A percentile compares a stretch with the other conserved stretches of the same genome.
Evolutionary conservation across 2,113 vertebrate genomes (phyloP).

Genomic region (Actenoides hombroni): DNA sequence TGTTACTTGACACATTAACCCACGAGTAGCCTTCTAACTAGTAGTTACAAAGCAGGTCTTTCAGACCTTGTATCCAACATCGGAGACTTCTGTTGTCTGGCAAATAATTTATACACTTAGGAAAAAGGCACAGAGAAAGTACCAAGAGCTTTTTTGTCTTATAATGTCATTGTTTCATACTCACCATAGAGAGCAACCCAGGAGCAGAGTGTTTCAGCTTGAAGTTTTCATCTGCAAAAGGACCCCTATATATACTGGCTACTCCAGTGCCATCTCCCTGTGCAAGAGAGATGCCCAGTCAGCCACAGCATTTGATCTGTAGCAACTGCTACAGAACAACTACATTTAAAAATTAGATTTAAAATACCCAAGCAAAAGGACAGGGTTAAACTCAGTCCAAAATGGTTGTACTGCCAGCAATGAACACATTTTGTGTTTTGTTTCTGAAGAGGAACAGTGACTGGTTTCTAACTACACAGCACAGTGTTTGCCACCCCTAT

Average conservation of each 20-base stretch:
- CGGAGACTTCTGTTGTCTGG: neutral
- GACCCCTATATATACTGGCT: conserved; percentile 94
- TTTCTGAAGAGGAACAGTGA: neutral
- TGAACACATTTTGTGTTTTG: neutral
- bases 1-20: neutral
- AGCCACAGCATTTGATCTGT: neutral
- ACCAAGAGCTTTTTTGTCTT: neutral
- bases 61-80: neutral
- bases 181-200: conserved; percentile 92
- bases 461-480: neutral
- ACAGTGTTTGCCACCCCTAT: fast-evolving
- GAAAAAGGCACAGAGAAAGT: neutral
- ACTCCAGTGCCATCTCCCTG: conserved; percentile 96
- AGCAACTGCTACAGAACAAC: neutral
- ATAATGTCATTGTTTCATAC: neutral
- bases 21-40: neutral
- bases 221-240: conserved; percentile 97
- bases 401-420: neutral
- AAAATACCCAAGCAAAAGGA: neutral
- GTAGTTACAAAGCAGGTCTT: neutral
- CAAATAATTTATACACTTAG: neutral
- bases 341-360: neutral
- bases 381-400: neutral
- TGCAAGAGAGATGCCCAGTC: neutral
- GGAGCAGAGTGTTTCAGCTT: conserved; percentile 87